Conservation (phyloP, 53 echinoderm and acorn worm species). For the Antedon mediterranea region DNA sequence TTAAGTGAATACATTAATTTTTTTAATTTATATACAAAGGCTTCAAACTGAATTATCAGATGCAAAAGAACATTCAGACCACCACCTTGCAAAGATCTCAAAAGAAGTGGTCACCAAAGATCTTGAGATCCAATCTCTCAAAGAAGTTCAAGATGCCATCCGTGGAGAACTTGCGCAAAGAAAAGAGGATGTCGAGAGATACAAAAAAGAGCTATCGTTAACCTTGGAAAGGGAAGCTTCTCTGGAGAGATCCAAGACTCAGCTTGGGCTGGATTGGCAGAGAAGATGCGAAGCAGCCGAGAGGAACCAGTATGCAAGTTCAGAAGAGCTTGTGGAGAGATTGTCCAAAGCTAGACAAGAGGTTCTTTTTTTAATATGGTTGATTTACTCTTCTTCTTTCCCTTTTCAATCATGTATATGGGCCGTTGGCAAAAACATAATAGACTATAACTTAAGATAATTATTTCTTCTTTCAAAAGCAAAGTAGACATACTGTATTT, state of each 20-base stretch:
- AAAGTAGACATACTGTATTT: no score
- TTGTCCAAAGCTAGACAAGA: constrained; percentile 76
- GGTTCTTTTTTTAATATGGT: no score
- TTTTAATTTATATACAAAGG: constrained; percentile 7
- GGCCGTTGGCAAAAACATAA: no score
- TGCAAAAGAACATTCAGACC: constrained; percentile 37
- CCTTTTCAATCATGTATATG: no score
- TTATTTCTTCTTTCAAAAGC: no score
- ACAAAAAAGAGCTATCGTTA: constrained; percentile 63
- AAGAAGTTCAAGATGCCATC: constrained; percentile 40
- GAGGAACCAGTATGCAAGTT: constrained; percentile 60
- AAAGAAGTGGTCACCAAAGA: constrained; percentile 48
- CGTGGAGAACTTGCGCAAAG: constrained; percentile 43
- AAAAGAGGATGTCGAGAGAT: constrained; percentile 61
- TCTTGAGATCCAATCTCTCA: constrained; percentile 38
- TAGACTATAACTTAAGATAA: no score
- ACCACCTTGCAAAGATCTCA: constrained; percentile 41
- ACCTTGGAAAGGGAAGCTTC: constrained; percentile 56
- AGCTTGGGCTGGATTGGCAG: constrained; percentile 95
- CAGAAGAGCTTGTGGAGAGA: constrained; percentile 73
- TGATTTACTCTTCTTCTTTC: no score
- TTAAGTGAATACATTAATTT: neutral
- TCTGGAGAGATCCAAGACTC: constrained; percentile 65
- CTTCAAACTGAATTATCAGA: constrained; percentile 42
- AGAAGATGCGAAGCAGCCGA: constrained; percentile 74